Evolutionary conservation across 1,140 invertebrate genomes (phyloP).

Genomic region (Aphidius ervi): DNA sequence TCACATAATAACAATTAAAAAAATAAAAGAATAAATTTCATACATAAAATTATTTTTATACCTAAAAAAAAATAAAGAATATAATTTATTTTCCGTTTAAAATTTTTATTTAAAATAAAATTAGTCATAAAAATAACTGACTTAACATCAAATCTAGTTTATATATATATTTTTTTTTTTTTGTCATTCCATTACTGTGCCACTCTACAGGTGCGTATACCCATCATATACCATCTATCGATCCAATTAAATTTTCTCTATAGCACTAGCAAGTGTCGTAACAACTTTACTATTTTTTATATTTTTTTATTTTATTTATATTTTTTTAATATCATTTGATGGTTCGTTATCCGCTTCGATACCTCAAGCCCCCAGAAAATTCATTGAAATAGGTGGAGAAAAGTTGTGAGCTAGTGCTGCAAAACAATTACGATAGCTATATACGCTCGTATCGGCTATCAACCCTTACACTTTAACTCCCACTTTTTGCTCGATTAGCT

Average conservation of each 20-base stretch:
- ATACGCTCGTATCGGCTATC: conserved; percentile 4
- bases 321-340: conserved; percentile 16
- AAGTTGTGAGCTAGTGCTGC: background rate
- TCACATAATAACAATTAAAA: too few relatives aligned
- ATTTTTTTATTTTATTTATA: background rate
- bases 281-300: background rate
- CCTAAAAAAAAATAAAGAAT: too few relatives aligned
- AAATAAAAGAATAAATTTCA: too few relatives aligned
- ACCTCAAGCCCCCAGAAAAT: background rate
- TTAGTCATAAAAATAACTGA: conserved; percentile 16
- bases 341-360: conserved; percentile 7
- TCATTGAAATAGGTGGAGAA: conserved; percentile 5
- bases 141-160: too few relatives aligned
- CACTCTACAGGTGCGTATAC: conserved; percentile 5
- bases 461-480: conserved; percentile 15
- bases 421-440: conserved; percentile 10
- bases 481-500: conserved; percentile 16
- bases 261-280: background rate
- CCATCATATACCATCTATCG: conserved; percentile 3
- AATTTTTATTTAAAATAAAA: conserved; percentile 11
- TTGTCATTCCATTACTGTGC: conserved; percentile 8
- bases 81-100: too few relatives aligned
- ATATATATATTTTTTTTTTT: background rate
- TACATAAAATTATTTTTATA: too few relatives aligned
- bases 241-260: conserved; percentile 14